Evolutionary conservation across 2,888 invertebrate species (phyloP).

Genomic region (Synanthedon vespiformis): DNA sequence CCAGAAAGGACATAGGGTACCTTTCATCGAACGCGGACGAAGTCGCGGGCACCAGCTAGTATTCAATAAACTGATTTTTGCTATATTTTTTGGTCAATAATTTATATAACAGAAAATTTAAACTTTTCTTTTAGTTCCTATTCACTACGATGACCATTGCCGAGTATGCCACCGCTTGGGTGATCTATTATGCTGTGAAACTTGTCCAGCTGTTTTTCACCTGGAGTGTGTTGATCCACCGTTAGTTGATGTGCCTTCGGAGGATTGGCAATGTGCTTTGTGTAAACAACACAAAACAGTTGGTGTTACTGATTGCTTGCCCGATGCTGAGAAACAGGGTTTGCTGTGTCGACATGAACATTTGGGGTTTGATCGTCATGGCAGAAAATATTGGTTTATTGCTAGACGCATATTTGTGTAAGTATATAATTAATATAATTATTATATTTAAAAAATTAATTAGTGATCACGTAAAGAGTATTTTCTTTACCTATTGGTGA

Average conservation of each 20-base stretch:
- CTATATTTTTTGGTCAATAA: conserved; percentile 1
- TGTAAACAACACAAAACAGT: conserved; percentile 92
- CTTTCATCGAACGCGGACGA: no score
- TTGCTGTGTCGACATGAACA: conserved; percentile 92
- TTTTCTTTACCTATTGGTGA: no score
- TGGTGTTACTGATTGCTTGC: conserved; percentile 94
- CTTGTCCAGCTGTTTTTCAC: conserved; percentile 98
- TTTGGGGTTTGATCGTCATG: conserved; percentile 95
- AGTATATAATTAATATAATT: conserved; percentile 59
- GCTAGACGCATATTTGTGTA: conserved; percentile 93
- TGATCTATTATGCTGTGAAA: conserved; percentile 96
- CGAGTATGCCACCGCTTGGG: conserved; percentile 92
- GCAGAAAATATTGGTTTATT: conserved; percentile 97
- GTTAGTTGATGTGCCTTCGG: conserved; percentile 92
- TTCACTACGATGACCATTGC: conserved; percentile 94
- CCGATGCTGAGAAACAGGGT: conserved; percentile 92
- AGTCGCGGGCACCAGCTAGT: no score
- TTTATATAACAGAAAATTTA: not conserved
- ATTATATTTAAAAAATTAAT: no score
- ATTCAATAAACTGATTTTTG: not conserved
- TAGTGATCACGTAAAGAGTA: no score
- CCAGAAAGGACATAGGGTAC: no score
- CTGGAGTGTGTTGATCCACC: conserved; percentile 97
- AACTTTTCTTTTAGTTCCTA: conserved; percentile 69
- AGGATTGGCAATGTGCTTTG: conserved; percentile 97